These are phyloP conservation scores for Dolichotis patagonum DNA, from an alignment of 2,113 vertebrate genomes.

Conservation along the genomic window DNA sequence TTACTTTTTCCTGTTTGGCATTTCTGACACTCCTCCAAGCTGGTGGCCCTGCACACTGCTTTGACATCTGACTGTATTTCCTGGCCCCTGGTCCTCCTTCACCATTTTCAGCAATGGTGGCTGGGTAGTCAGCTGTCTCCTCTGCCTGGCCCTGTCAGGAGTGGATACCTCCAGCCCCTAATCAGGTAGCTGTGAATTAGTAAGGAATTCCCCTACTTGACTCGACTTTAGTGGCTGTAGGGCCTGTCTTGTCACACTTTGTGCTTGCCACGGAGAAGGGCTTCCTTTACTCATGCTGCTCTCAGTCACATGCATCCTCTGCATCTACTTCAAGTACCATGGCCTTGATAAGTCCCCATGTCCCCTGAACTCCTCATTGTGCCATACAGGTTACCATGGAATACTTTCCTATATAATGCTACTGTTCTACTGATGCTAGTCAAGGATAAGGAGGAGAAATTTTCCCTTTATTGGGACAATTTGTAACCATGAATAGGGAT, in stretches of 20 bases:
- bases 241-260: not conserved
- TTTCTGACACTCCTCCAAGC: not conserved
- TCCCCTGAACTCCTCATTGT: not conserved
- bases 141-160: not conserved
- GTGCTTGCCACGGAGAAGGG: not conserved
- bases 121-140: not conserved
- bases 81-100: not conserved
- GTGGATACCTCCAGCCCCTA: not conserved
- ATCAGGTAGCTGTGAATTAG: not conserved
- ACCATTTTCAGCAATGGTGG: not conserved
- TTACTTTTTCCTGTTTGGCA: not conserved
- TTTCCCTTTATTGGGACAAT: not conserved
- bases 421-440: not conserved
- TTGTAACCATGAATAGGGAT: not conserved
- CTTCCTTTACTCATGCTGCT: not conserved
- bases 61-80: slow-evolving; percentile 21
- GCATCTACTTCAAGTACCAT: not conserved
- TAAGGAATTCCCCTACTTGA: not conserved
- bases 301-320: not conserved
- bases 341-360: not conserved
- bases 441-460: not conserved
- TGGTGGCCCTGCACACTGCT: not conserved
- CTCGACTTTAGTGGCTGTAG: no score
- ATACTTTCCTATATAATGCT: not conserved
- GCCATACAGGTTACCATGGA: not conserved